A percentile compares a stretch with the other conserved stretches of the same genome.
These are phyloP conservation scores for Megaptera novaeangliae DNA, from an alignment of 2,113 vertebrate species.

Conservation along the genomic window DNA sequence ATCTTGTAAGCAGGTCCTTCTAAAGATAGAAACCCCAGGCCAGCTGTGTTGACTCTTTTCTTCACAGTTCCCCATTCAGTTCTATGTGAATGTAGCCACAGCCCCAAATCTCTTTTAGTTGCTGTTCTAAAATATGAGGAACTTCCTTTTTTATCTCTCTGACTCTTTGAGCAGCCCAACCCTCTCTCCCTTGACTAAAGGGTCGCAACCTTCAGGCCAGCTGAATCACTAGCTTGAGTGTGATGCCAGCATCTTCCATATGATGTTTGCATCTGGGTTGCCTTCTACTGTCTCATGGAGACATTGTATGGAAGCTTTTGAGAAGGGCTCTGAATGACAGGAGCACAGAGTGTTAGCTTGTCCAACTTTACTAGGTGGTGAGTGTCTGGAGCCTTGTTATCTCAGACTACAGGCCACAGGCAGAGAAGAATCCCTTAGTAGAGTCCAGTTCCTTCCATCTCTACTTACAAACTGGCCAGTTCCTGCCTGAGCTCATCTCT, in stretches of 20 bases:
- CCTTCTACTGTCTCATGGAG: background rate
- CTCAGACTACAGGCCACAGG: background rate
- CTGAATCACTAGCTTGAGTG: background rate
- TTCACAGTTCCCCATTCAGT: background rate
- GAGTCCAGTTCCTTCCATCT: background rate
- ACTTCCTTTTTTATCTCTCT: background rate
- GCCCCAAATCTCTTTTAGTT: background rate
- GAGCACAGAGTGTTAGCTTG: background rate
- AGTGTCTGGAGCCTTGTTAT: background rate
- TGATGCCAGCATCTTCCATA: background rate
- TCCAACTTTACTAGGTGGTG: background rate
- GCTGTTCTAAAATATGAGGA: background rate
- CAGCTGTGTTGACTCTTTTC: background rate
- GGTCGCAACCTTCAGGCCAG: background rate
- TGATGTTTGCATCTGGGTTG: background rate
- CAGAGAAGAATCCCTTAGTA: background rate
- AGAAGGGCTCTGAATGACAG: background rate
- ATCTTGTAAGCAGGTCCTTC: background rate
- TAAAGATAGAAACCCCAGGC: background rate
- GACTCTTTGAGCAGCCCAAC: background rate
- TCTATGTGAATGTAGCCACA: background rate
- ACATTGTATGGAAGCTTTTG: background rate
- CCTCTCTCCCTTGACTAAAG: background rate
- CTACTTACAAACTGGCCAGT: background rate
- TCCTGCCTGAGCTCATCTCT: background rate